phyloP scores from a whole-genome alignment of 2,797 vertebrate species.

The Scolopax bukidnonensis region DNA sequence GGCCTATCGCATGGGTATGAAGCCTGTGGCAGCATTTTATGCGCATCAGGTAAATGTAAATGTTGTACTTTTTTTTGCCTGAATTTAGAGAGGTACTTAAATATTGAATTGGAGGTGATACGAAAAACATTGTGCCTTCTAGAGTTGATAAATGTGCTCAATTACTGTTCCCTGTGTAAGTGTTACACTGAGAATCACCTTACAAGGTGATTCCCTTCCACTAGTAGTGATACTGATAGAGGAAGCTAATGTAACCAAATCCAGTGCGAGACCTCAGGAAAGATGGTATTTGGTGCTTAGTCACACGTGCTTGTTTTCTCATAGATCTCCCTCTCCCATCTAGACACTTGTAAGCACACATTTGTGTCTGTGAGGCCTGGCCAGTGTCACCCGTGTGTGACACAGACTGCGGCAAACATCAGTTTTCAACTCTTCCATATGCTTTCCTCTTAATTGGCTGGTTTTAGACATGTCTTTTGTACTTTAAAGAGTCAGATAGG shows the following conservation, averaged over 20 bases:
- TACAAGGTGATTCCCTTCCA: background rate
- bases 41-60: slow-evolving; percentile 85
- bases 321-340: background rate
- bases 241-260: background rate
- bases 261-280: background rate
- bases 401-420: background rate
- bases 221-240: background rate
- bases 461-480: background rate
- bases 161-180: background rate
- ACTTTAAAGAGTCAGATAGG: background rate
- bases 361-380: background rate
- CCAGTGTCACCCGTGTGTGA: background rate
- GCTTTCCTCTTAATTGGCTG: background rate
- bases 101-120: background rate
- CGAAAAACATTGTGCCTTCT: background rate
- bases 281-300: background rate
- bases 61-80: background rate
- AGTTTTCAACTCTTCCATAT: background rate
- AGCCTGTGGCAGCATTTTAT: slow-evolving; percentile 92
- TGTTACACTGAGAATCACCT: background rate
- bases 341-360: background rate
- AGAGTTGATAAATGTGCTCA: background rate
- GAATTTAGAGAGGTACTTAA: background rate
- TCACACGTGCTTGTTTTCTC: background rate
- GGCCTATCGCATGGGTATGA: slow-evolving; percentile 89